Evolutionary conservation across 1,140 invertebrate genomes (phyloP), one percentile per base, ranked within the genome.

Genomic region (Musca domestica): DNA sequence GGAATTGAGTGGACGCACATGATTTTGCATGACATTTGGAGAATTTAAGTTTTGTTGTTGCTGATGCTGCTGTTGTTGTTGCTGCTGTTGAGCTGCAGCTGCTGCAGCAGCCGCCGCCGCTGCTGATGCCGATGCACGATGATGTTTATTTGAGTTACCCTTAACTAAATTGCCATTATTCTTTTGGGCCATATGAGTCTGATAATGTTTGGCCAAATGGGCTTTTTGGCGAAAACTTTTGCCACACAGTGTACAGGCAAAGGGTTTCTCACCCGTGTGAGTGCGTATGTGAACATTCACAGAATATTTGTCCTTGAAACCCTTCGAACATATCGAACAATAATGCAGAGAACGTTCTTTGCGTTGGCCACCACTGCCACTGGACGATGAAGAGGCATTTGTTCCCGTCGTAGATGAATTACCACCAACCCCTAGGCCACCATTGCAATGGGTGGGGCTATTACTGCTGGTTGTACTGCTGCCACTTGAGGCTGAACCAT

Each of bases 161-260:
- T 81, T 81, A 64, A 80, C 76, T 27, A 80, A 73, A 74, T 56
- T 76, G 9, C 78, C 77, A 30, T 80, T 81, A 48, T 86, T 89
- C 75, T 91, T 91, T 76, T 92, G 90, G 9, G 91, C 90, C 68
- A 93, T 90, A 82, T 98, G 96, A 19, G 95, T 98, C 82, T 97
- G 94, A 81, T 98, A 96, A 83, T 98, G 96, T 81, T 98, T 98
- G 66, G 96, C 96, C 64, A 98, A 86, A 80, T 98, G 96, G 0
- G 95, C 96, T 81, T 98, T 98, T 82, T 98, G 96, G 17, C 95
- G 87, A 83, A 95, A 95, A 72, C 91, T 94, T 77, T 95, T 95
- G 54, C 92, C 92, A 74, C 94, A 96, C 17, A 95, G 83, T 10
- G 91, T 91, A 77, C 94, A 96, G 7, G 92, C 87, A 77, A 96